phyloP scores from a whole-genome alignment of 2,113 vertebrate genomes.

The Ceuthmochares aereus region DNA sequence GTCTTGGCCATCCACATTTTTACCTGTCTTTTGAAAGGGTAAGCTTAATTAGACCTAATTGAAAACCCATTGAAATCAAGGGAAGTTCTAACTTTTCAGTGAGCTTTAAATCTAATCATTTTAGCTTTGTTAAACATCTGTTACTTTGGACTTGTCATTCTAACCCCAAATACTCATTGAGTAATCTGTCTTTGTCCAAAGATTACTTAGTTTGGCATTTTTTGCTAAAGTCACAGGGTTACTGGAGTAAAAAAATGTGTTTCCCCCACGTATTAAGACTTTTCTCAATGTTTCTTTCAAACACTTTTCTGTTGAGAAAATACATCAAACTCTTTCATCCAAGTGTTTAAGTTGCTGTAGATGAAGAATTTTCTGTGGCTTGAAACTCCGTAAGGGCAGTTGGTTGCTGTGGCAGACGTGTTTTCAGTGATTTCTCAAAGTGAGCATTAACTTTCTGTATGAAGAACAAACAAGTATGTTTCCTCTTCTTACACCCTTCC shows the following conservation, averaged over 20 bases:
- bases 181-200: not conserved
- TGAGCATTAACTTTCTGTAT: not conserved
- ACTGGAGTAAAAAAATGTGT: not conserved
- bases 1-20: not conserved
- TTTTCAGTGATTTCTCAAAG: constrained; percentile 10
- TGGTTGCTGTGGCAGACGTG: not conserved
- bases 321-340: not conserved
- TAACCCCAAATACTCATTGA: not conserved
- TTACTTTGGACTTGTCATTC: not conserved
- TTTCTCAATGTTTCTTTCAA: not conserved
- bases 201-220: not conserved
- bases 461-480: not conserved
- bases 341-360: not conserved
- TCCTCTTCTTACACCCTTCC: not conserved
- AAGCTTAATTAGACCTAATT: not conserved
- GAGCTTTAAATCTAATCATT: not conserved
- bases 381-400: not conserved
- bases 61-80: not conserved
- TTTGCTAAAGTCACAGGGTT: not conserved
- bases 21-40: not conserved
- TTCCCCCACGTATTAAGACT: not conserved
- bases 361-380: not conserved
- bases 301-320: not conserved
- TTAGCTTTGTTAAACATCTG: not conserved
- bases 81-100: not conserved